Percentiles rank a stretch among this genome's conserved stretches.
Conservation (phyloP, 2,797 vertebrate species). For the Rousettus madagascariensis region DNA sequence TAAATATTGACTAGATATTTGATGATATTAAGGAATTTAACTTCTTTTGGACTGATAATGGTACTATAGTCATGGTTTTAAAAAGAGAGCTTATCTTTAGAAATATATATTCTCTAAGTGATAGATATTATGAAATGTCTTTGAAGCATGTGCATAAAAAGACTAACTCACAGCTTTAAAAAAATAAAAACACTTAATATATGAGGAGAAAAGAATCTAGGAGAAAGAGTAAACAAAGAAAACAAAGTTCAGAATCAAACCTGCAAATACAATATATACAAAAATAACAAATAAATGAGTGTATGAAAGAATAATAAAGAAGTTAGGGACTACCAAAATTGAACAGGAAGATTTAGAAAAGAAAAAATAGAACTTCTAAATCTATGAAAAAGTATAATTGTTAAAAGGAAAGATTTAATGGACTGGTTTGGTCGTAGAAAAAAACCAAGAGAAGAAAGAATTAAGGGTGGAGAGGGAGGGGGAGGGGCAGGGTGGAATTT, state of each 20-base stretch:
- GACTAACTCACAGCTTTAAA: background rate
- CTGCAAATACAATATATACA: background rate
- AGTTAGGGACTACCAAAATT: background rate
- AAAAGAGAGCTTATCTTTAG: background rate
- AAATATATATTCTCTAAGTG: background rate
- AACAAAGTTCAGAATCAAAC: constrained; percentile 1
- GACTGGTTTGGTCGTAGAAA: background rate
- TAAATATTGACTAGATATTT: background rate
- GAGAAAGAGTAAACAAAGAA: background rate
- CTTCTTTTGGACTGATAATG: background rate
- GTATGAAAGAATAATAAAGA: background rate
- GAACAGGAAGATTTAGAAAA: background rate
- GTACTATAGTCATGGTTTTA: background rate
- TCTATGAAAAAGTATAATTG: background rate
- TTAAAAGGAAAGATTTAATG: background rate
- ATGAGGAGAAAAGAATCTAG: background rate
- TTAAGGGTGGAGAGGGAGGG: background rate
- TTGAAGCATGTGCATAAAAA: background rate
- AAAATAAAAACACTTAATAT: background rate
- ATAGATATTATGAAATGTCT: background rate
- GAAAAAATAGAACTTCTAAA: background rate
- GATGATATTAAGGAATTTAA: background rate
- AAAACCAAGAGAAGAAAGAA: background rate
- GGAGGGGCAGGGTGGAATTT: too few species aligned
- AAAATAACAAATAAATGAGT: background rate